Evolutionary conservation across 2,797 vertebrate genomes (phyloP).

Genomic region (Neomorphus geoffroyi): DNA sequence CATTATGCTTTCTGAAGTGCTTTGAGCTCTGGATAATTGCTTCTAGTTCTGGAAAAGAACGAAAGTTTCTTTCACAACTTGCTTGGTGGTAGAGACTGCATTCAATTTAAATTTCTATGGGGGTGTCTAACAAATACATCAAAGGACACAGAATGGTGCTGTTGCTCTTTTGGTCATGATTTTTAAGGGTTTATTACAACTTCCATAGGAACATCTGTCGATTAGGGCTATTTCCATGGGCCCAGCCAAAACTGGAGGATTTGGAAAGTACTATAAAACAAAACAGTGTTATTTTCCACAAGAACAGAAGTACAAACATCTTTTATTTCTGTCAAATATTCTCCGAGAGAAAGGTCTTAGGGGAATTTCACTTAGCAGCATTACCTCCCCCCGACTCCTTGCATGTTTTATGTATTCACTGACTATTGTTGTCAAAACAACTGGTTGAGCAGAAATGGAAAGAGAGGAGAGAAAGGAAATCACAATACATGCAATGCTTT

Average conservation of each 20-base stretch:
- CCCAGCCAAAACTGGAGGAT: not conserved
- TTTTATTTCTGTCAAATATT: not conserved
- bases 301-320: not conserved
- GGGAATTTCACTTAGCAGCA: not conserved
- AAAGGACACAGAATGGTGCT: not conserved
- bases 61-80: slow-evolving; percentile 6
- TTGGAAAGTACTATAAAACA: not conserved
- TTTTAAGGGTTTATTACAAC: not conserved
- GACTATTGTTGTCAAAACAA: not conserved
- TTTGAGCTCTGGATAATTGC: slow-evolving; percentile 21
- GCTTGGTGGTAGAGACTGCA: not conserved
- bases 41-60: slow-evolving; percentile 1
- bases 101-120: not conserved
- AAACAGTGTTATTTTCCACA: not conserved
- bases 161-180: not conserved
- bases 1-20: slow-evolving; percentile 24
- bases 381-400: not conserved
- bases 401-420: not conserved
- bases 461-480: not conserved
- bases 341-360: not conserved
- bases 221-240: not conserved
- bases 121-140: not conserved
- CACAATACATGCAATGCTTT: not conserved
- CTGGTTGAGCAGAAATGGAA: not conserved
- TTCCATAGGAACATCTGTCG: not conserved